Evolutionary conservation across 2,888 invertebrate species (phyloP), one percentile per base, ranked within the genome.

Genomic region (Lasioglossum vierecki): DNA sequence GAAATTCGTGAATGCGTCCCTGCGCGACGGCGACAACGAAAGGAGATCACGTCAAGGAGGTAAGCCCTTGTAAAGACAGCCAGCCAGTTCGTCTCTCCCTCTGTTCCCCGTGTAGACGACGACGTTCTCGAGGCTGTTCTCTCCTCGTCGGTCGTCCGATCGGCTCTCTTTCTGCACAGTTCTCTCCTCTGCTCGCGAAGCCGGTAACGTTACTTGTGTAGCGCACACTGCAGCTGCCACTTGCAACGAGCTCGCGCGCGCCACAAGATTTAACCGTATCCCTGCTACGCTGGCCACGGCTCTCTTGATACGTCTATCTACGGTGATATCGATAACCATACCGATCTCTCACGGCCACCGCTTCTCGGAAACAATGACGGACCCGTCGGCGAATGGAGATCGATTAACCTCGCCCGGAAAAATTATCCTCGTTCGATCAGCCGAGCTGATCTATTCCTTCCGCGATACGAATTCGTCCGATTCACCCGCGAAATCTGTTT

Each of bases 1-100:
- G 73, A 30, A 74, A 86, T 78, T 78, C 49, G 72, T 68, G 79
- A 77, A 66, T 77, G 66, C 86, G 86, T 86, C 79, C 83, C 78
- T 78, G 87, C 75, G 81, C 46, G 30, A 30, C 30, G n/a, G 74
- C 79, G 80, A 87, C 90, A 89, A 89, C 88, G 91, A 90, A 92
- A 92, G 86, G 89, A 91, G 90, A 92, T 90, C 92, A 89, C 89
- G 84, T 83, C 79, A 88, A 87, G 84, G 88, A 91, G 90, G 89
- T 88, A 90, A 90, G 84, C 86, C 91, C 91, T 91, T 91, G 89
- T 89, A 90, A 73, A 92, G 90, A 87, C 91, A 87, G 88, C 79
- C 85, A 82, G 84, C 63, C 66, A 76, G 66, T 57, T 70, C 46
- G 71, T 85, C 82, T 77, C 86, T 86, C 80, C 72, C 73, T 85